Base-by-base conservation (phyloP, 2,888 invertebrate species). In the Nomada lathburiana region DNA sequence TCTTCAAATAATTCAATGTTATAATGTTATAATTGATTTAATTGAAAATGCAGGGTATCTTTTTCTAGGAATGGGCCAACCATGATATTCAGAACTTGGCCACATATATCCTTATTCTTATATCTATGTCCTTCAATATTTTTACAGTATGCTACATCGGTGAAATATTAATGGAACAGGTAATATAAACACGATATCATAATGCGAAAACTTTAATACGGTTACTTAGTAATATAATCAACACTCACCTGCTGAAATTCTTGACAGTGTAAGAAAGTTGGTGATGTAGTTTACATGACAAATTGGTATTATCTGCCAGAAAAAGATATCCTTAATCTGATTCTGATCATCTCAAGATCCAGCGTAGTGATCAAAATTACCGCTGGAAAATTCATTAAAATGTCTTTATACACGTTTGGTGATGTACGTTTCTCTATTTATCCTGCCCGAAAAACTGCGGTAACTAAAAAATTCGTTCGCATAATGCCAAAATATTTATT, bases 351-450 rank as follows among this genome's bases (percentile, higher is more conserved):
- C 4, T 36, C 83, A 11, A 86, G 90, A 52, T 84, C 90, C 5
- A 91, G 85, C 29, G 59, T 78, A 64, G 87, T 88, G 0, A 80
- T 85, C 2, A 87, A 86, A 62, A 88, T 92, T 42, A 92, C 91
- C 11, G 92, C 92, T 63, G 91, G 90, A 26, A 92, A 91, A 76
- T 74, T 92, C 75, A 74, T 90, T 20, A 82, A 89, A n/a, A 72
- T 92, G 29, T 92, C 92, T 10, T 64, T 92, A 44, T 71, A 63
- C 16, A 89, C 89, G n/a, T 92, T 92, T 72, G 84, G 88, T 44
- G 82, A 87, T 29, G 92, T 92, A 74, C 84, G 91, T 91, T 80
- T 20, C 7, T 11, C 44, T 44, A 1, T 42, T 36, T 29, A 20
- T 44, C 9, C 44, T n/a, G 36, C 18, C 11, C 55, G 36, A 16